Conservation (phyloP, 2,888 invertebrate species). For the Brassicogethes aeneus region DNA sequence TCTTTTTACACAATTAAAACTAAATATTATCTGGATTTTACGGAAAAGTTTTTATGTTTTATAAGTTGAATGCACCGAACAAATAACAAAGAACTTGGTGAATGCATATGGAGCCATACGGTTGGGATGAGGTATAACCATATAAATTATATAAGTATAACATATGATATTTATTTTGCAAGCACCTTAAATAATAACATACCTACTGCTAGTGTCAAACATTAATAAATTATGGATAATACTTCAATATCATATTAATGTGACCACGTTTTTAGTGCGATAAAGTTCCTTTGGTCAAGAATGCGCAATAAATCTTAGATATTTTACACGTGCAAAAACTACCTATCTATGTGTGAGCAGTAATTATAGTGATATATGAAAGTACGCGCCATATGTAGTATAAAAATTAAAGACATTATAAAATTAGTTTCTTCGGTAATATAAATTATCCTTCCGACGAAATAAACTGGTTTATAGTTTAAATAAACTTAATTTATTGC, state of each 20-base stretch:
- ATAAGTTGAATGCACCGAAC: too few species aligned
- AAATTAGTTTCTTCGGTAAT: background rate
- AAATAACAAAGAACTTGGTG: too few species aligned
- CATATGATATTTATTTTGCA: background rate
- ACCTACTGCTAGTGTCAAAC: background rate
- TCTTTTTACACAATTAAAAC: too few species aligned
- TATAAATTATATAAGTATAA: too few species aligned
- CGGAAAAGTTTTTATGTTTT: too few species aligned
- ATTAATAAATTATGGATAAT: background rate
- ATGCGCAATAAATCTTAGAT: background rate
- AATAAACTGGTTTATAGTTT: too few species aligned
- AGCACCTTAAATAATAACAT: background rate
- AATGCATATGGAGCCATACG: too few species aligned
- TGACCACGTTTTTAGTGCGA: background rate
- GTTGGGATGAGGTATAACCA: too few species aligned
- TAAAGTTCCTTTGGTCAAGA: background rate
- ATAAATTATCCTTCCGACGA: too few species aligned
- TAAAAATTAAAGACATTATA: background rate
- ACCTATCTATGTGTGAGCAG: constrained; percentile 1
- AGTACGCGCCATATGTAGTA: background rate
- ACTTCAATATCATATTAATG: background rate
- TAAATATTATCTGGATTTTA: too few species aligned
- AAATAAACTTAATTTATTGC: too few species aligned
- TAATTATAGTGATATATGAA: constrained; percentile 1
- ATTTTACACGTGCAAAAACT: constrained; percentile 1